Percentiles rank a stretch among this genome's conserved stretches.
Conservation (phyloP, 2,888 invertebrate genomes). For the Argyra leucocephala region DNA sequence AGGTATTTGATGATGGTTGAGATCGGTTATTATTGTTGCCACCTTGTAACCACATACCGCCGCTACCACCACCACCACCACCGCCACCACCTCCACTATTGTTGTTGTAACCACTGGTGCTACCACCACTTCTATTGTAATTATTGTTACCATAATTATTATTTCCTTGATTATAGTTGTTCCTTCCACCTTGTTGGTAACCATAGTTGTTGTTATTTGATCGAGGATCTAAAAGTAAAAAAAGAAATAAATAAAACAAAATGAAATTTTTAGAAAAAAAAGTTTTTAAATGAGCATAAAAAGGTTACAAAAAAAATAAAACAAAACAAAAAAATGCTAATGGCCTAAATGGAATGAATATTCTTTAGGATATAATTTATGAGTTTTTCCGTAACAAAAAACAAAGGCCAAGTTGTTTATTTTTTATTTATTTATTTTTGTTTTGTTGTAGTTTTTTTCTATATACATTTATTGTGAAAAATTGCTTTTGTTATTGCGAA, state of each 20-base stretch:
- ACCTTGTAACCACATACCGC: neutral
- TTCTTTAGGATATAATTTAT: neutral
- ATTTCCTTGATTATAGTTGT: conserved; percentile 5
- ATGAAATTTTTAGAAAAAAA: neutral
- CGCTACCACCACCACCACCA: neutral
- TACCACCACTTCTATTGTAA: neutral
- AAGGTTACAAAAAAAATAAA: neutral
- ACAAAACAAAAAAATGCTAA: neutral
- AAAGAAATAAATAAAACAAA: neutral
- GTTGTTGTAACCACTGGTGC: neutral
- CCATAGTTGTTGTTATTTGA: neutral
- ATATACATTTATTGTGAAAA: neutral
- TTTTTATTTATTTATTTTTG: neutral
- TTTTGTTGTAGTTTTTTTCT: neutral
- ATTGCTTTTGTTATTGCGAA: neutral
- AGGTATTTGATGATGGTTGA: neutral
- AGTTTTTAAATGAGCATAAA: neutral
- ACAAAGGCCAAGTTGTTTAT: neutral
- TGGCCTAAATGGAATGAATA: conserved; percentile 5
- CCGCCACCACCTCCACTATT: neutral
- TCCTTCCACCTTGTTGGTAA: neutral
- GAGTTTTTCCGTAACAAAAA: neutral
- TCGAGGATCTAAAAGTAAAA: neutral
- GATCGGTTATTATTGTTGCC: neutral
- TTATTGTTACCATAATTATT: conserved; percentile 5